Base-by-base conservation (phyloP, 2,797 vertebrate genomes). In the Chanos chanos region DNA sequence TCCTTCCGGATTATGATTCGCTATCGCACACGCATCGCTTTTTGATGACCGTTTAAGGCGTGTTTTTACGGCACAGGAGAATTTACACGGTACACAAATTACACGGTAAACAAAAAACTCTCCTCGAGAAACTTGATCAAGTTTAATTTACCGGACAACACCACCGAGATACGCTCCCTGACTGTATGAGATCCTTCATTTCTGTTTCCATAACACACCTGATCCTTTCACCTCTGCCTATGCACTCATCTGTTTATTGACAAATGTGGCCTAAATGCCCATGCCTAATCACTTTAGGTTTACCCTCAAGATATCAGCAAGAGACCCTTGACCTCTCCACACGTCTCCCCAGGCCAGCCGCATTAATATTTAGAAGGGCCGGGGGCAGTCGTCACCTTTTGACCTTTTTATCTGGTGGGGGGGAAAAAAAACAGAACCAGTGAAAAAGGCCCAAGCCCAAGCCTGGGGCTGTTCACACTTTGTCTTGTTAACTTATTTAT, bases 291-390 rank as follows among this genome's bases (percentile, higher is more conserved):
- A 77, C 62, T 83, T 86, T 85, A 85, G 85, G 76, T 79, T 80
- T 75, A 73, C 79, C 77, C 75, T 75, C 83, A 84, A 75, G 77
- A 80, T 85, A 69, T 74, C 70, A 76, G 37, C 31, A 49, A 85
- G 89, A 89, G 88, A 87, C 85, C 86, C 67, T 61, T 81, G 82
- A 81, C 77, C 84, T 89, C 89, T 87, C 84, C 88, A 89, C 76
- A 76, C 67, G 27, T 57, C 70, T 47, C 70, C 70, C 80, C 82
- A 74, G 77, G 73, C 64, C 61, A 57, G 47, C 44, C 69, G 77
- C 82, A 85, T 89, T 85, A 86, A 88, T 86, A 87, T 90, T 88
- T 84, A 85, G 78, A 78, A 75, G 65, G 31, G 71, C 79, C 73
- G 61, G 51, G 68, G 82, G 76, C 76, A 74, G 40, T 65, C 52